Percentiles rank a stretch among this genome's conserved stretches.
Conservation (phyloP, 2,888 invertebrate species). For the Amblyjoppa proteus region DNA sequence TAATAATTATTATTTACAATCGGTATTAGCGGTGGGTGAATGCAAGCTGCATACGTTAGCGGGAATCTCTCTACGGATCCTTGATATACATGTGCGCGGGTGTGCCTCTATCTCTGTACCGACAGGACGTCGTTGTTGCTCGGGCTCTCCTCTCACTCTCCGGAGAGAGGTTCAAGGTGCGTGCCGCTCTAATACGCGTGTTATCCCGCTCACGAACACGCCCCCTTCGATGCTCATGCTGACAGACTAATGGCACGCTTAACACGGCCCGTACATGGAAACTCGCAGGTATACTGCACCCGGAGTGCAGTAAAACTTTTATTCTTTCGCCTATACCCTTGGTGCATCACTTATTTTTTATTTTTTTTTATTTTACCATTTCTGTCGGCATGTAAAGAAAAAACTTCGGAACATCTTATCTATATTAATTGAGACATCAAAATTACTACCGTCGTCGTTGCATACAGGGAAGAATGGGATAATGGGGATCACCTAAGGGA, state of each 20-base stretch:
- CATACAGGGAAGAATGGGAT: neutral
- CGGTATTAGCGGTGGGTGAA: conserved; percentile 41
- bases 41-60: conserved; percentile 10
- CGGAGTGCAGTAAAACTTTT: conserved; percentile 21
- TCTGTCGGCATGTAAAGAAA: neutral
- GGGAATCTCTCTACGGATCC: conserved; percentile 41
- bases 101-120: neutral
- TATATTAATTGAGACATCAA: conserved; percentile 4
- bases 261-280: conserved; percentile 44
- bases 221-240: conserved; percentile 68
- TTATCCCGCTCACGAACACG: conserved; percentile 59
- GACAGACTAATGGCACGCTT: conserved; percentile 75
- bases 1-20: conserved; percentile 61
- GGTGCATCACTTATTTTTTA: neutral
- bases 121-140: conserved; percentile 13
- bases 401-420: conserved; percentile 8
- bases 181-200: conserved; percentile 66
- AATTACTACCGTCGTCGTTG: neutral
- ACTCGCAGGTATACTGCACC: conserved; percentile 17
- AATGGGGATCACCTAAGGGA: too few relatives aligned
- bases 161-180: conserved; percentile 63
- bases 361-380: neutral
- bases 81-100: neutral
- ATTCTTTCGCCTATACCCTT: conserved; percentile 15
- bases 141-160: conserved; percentile 16